Conservation (phyloP, 2,113 vertebrate species). For the Erinaceus europaeus region DNA sequence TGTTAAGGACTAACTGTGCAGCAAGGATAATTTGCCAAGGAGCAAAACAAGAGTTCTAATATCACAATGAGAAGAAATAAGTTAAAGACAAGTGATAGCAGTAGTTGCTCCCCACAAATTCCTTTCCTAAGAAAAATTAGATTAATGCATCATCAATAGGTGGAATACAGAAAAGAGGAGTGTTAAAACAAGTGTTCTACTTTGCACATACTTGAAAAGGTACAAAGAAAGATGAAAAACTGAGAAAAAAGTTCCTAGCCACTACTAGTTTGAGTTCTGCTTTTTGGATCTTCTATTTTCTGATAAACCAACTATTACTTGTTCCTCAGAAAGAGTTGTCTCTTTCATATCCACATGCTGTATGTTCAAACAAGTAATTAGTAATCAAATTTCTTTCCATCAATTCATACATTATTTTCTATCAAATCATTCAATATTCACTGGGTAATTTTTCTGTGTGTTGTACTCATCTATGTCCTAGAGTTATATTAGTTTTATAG, state of each 20-base stretch:
- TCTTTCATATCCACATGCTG: not conserved
- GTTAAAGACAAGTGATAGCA: not conserved
- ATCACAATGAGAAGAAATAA: not conserved
- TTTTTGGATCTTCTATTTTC: not conserved
- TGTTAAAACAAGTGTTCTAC: not conserved
- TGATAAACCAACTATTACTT: not conserved
- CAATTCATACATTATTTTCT: not conserved
- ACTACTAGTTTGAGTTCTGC: not conserved
- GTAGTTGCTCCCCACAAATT: not conserved
- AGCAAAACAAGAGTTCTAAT: not conserved
- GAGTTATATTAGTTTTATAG: not conserved
- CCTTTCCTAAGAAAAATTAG: not conserved
- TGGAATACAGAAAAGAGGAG: not conserved
- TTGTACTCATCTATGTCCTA: not conserved
- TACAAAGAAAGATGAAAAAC: not conserved
- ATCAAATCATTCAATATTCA: not conserved
- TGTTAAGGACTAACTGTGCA: not conserved
- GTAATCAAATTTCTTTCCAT: not conserved
- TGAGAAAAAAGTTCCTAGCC: not conserved
- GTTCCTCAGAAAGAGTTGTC: not conserved
- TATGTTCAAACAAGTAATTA: too few relatives aligned
- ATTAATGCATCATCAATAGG: not conserved
- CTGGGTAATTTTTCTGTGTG: not conserved
- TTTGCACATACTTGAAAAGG: not conserved
- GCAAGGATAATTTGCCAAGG: not conserved